Evolutionary conservation across 2,797 vertebrate species (phyloP).

Genomic region (Mastacembelus armatus): DNA sequence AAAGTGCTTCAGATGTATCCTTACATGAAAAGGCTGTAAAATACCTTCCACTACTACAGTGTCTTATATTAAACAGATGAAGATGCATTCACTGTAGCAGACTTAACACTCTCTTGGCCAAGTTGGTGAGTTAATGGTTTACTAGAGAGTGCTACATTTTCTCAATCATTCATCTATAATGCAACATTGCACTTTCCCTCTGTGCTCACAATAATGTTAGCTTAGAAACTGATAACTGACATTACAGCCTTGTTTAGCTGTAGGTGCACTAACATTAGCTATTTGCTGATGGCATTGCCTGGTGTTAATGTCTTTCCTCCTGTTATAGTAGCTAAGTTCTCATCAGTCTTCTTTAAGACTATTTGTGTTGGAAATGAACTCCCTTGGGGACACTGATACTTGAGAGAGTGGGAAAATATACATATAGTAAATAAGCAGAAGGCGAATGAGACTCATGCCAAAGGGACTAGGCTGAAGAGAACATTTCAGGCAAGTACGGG

Average conservation of each 20-base stretch:
- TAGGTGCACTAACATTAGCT: slow-evolving; percentile 48
- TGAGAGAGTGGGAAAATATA: slow-evolving; percentile 35
- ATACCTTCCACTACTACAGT: slow-evolving; percentile 1
- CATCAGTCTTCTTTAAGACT: slow-evolving; percentile 71
- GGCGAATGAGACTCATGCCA: slow-evolving; percentile 45
- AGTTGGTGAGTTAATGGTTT: not conserved
- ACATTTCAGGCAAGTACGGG: slow-evolving; percentile 63
- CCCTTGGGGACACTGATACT: slow-evolving; percentile 45
- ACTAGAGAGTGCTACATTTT: slow-evolving; percentile 9
- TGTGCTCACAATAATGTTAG: slow-evolving; percentile 20
- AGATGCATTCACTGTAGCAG: slow-evolving; percentile 24
- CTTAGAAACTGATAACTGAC: slow-evolving; percentile 31
- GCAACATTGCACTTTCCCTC: slow-evolving; percentile 24
- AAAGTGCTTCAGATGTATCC: slow-evolving; percentile 14
- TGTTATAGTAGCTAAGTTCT: slow-evolving; percentile 43
- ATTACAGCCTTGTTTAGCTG: slow-evolving; percentile 57
- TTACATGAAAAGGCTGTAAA: not conserved
- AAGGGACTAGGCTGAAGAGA: slow-evolving; percentile 49
- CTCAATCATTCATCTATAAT: slow-evolving; percentile 17
- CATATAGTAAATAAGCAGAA: slow-evolving; percentile 51
- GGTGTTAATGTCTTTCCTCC: slow-evolving; percentile 49
- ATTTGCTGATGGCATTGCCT: slow-evolving; percentile 47
- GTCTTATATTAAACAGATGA: slow-evolving; percentile 18
- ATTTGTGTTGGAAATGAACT: slow-evolving; percentile 65
- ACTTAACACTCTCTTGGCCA: not conserved